Evolutionary conservation across 1,140 invertebrate genomes (phyloP).

Genomic region (Lucilia sericata): DNA sequence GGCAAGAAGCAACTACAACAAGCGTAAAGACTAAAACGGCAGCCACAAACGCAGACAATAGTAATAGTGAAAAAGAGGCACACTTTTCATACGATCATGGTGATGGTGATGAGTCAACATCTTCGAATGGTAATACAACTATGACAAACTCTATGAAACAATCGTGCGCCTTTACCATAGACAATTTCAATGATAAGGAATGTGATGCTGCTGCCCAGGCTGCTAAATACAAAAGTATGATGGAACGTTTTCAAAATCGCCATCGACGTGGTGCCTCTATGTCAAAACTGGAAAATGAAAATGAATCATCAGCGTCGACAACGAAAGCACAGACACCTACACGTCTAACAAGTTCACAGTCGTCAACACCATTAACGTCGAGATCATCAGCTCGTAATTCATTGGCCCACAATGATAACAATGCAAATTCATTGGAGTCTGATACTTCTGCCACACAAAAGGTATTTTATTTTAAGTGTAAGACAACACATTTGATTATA

Average conservation of each 20-base stretch:
- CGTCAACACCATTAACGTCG: constrained; percentile 35
- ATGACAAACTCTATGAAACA: constrained; percentile 52
- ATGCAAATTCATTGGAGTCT: constrained; percentile 40
- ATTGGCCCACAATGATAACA: not conserved
- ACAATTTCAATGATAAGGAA: constrained; percentile 75
- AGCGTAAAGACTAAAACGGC: not conserved
- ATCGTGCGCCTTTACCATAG: constrained; percentile 75
- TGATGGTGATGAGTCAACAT: constrained; percentile 46
- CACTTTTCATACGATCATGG: constrained; percentile 19
- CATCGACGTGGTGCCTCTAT: constrained; percentile 79
- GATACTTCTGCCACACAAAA: constrained; percentile 36
- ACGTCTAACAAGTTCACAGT: constrained; percentile 43
- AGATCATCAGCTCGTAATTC: constrained; percentile 5
- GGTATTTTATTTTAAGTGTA: not conserved
- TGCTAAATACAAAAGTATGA: constrained; percentile 72
- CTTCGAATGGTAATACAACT: constrained; percentile 43
- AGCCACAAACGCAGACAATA: constrained; percentile 35
- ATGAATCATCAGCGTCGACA: constrained; percentile 45
- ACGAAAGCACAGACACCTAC: constrained; percentile 42
- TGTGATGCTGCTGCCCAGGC: constrained; percentile 72
- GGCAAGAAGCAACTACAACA: not conserved
- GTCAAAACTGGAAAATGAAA: constrained; percentile 71
- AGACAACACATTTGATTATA: too few relatives aligned
- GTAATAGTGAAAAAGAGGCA: constrained; percentile 24
- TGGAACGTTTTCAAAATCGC: constrained; percentile 77